These are phyloP conservation scores for Trichoplusia ni DNA, from an alignment of 1,140 invertebrate genomes.

Conservation along the genomic window DNA sequence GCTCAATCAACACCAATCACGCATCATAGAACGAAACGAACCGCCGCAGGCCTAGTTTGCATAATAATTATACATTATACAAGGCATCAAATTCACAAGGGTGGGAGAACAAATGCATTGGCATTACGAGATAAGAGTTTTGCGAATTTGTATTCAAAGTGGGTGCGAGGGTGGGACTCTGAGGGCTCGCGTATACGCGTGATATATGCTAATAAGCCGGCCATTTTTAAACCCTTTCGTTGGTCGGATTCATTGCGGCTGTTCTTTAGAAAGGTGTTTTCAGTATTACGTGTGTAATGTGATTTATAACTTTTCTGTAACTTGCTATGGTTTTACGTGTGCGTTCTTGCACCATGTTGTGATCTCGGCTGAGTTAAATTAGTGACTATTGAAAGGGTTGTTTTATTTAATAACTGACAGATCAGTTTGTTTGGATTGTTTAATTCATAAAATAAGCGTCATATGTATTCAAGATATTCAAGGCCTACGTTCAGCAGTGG, in stretches of 20 bases:
- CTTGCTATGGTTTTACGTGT: too few relatives aligned
- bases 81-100: conserved; percentile 12
- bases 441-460: too few relatives aligned
- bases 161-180: conserved; percentile 13
- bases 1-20: conserved; percentile 12
- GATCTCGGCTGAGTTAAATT: too few relatives aligned
- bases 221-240: conserved; percentile 25
- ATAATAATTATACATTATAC: conserved; percentile 27
- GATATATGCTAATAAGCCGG: conserved; percentile 27
- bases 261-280: conserved; percentile 3
- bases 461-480: too few relatives aligned
- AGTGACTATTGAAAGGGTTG: too few relatives aligned
- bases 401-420: too few relatives aligned
- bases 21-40: conserved; percentile 12
- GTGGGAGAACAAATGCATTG: conserved; percentile 25
- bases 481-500: too few relatives aligned
- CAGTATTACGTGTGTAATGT: not conserved
- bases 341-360: too few relatives aligned
- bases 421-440: too few relatives aligned
- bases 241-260: conserved; percentile 5
- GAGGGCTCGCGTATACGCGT: conserved; percentile 3
- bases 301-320: too few relatives aligned
- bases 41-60: conserved; percentile 7
- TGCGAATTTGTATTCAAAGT: conserved; percentile 25
- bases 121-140: conserved; percentile 24